Conservation (phyloP, 2,113 vertebrate genomes). For the Elachura formosa region DNA sequence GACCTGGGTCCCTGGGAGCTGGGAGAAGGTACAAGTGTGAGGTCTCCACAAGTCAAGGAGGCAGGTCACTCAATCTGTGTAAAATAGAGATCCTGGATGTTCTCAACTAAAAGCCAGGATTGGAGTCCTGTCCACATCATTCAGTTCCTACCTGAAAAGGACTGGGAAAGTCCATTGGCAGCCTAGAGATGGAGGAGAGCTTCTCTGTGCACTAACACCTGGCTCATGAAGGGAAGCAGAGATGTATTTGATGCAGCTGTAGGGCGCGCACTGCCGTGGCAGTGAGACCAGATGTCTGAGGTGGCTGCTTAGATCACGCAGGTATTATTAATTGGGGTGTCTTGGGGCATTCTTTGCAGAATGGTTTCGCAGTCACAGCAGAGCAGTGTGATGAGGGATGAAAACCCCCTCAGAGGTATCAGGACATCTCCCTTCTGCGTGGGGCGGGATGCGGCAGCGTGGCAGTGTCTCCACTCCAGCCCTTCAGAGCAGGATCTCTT, state of each 20-base stretch:
- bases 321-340: neutral
- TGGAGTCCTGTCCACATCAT: neutral
- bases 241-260: neutral
- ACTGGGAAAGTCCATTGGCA: neutral
- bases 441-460: neutral
- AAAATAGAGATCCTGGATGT: neutral
- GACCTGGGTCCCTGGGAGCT: neutral
- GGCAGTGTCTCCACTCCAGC: neutral
- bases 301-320: neutral
- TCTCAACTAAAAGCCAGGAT: neutral
- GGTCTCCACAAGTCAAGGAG: neutral
- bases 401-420: neutral
- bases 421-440: neutral
- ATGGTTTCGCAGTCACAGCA: neutral
- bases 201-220: neutral
- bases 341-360: neutral
- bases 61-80: neutral
- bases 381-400: neutral
- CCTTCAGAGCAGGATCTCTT: slow-evolving; percentile 18
- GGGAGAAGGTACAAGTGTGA: accelerated
- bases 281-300: neutral
- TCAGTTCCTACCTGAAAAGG: neutral
- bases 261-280: neutral
- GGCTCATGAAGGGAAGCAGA: neutral
- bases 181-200: neutral